phyloP scores from a whole-genome alignment of 2,888 invertebrate genomes.

The Phytoseiulus persimilis region DNA sequence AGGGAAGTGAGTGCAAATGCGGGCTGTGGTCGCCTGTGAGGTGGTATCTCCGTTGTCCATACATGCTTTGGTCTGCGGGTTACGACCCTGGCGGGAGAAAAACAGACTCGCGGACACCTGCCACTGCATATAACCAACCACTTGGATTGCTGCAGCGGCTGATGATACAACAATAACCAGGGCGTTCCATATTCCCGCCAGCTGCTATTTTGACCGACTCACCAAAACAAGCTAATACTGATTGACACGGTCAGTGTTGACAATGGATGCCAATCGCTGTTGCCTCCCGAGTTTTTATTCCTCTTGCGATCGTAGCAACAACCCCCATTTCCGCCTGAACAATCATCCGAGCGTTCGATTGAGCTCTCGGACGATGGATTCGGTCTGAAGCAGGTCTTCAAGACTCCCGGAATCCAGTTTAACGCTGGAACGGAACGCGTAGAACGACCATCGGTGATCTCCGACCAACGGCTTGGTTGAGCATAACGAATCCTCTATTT shows the following conservation, averaged over 20 bases:
- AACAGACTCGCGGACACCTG: background rate
- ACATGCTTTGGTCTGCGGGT: background rate
- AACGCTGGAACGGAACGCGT: too few species aligned
- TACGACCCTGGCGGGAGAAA: background rate
- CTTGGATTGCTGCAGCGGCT: background rate
- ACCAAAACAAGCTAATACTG: constrained; percentile 5
- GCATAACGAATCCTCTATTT: background rate
- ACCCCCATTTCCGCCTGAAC: too few species aligned
- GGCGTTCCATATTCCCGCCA: background rate
- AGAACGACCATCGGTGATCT: too few species aligned
- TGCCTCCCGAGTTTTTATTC: background rate
- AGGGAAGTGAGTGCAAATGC: background rate
- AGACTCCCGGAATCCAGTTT: too few species aligned
- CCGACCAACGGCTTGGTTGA: too few species aligned
- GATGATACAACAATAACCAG: background rate
- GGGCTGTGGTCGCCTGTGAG: background rate
- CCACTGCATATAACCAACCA: background rate
- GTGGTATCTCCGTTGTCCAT: background rate
- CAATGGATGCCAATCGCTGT: background rate
- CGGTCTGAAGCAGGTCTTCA: too few species aligned
- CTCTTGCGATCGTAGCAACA: too few species aligned
- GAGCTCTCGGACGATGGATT: too few species aligned
- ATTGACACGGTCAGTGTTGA: background rate
- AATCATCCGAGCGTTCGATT: too few species aligned
- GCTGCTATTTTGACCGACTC: background rate